These are phyloP conservation scores for Sylvietta virens DNA, from an alignment of 2,113 vertebrate genomes.

Conservation along the genomic window DNA sequence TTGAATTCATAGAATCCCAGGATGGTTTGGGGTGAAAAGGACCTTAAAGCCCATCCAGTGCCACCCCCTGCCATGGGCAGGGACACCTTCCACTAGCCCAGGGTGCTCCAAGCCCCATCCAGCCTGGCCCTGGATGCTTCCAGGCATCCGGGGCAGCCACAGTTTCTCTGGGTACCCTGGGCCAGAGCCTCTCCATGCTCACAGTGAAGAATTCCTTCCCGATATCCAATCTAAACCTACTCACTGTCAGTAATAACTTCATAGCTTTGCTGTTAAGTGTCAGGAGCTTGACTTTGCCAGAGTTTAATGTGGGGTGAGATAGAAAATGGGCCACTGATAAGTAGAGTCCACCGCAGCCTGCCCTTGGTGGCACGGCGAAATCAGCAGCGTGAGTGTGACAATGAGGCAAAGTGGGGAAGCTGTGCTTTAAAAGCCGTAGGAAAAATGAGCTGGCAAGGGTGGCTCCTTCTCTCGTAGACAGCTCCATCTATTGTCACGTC, in stretches of 20 bases:
- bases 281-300: background rate
- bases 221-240: background rate
- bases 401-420: background rate
- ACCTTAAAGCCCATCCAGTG: no score
- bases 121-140: rapidly evolving
- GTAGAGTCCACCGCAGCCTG: background rate
- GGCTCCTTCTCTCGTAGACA: conserved; percentile 33
- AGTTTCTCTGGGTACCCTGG: background rate
- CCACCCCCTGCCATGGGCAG: background rate
- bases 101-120: background rate
- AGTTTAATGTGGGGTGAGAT: background rate
- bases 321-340: background rate
- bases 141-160: background rate
- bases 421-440: background rate
- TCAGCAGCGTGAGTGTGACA: background rate
- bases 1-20: background rate
- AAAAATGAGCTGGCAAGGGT: background rate
- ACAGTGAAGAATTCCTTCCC: background rate
- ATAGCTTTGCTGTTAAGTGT: background rate
- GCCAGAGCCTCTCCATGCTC: rapidly evolving
- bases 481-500: conserved; percentile 44
- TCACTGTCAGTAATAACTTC: background rate
- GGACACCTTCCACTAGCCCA: background rate
- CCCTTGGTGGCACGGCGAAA: background rate
- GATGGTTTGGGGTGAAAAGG: background rate